Conservation (phyloP, 2,113 vertebrate species). For the Cottus gobio region DNA sequence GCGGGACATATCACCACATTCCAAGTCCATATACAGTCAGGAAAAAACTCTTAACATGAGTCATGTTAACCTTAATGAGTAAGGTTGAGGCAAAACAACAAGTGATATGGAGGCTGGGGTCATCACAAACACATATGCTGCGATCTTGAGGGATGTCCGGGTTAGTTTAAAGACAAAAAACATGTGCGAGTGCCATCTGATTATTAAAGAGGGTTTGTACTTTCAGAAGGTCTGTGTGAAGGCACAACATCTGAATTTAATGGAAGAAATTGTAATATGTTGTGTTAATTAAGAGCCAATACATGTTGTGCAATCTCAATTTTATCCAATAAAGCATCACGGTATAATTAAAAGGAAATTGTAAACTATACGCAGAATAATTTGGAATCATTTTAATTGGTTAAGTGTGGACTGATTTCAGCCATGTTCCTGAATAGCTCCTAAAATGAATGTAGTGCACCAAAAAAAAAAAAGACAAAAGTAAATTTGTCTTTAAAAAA, state of each 20-base stretch:
- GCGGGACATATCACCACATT: constrained; percentile 60
- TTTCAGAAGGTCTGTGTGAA: neutral
- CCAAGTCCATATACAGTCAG: constrained; percentile 66
- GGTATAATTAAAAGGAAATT: constrained; percentile 8
- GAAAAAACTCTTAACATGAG: constrained; percentile 40
- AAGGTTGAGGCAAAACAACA: constrained; percentile 29
- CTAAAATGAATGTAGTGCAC: constrained; percentile 44
- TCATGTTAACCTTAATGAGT: constrained; percentile 51
- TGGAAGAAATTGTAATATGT: neutral
- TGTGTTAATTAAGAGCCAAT: no score
- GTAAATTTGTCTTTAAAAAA: neutral
- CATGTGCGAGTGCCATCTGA: neutral
- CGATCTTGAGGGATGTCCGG: neutral
- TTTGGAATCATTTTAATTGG: constrained; percentile 30
- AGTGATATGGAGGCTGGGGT: constrained; percentile 15
- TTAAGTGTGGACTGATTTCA: constrained; percentile 39
- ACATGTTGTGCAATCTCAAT: neutral
- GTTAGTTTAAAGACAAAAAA: neutral
- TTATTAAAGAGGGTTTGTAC: neutral
- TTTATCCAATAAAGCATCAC: neutral
- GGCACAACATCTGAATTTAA: neutral
- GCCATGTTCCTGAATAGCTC: constrained; percentile 42
- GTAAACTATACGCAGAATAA: neutral
- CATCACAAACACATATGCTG: constrained; percentile 2
- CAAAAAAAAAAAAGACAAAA: constrained; percentile 79